Evolutionary conservation across 2,888 invertebrate species (phyloP).

Genomic region (Lacanobia oleracea): DNA sequence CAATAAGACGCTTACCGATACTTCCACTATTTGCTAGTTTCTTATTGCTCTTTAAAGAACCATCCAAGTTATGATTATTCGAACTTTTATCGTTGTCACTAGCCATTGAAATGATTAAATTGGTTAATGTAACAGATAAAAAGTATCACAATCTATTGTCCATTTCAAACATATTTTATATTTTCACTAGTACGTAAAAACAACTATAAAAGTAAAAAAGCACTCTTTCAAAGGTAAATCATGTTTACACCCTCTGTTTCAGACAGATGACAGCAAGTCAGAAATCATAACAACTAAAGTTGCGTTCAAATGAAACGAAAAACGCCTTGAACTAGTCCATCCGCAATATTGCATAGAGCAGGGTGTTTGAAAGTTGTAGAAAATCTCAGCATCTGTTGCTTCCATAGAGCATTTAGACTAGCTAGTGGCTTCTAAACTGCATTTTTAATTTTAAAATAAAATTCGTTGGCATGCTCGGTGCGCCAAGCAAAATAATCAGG

Average conservation of each 20-base stretch:
- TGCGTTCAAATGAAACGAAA: conserved; percentile 66
- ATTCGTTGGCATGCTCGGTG: background rate
- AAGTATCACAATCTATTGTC: conserved; percentile 62
- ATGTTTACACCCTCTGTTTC: conserved; percentile 84
- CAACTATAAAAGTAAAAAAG: conserved; percentile 72
- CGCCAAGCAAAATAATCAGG: background rate
- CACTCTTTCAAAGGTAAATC: conserved; percentile 70
- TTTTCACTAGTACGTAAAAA: conserved; percentile 64
- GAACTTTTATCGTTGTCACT: conserved; percentile 89
- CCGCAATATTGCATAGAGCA: background rate
- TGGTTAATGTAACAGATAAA: conserved; percentile 45
- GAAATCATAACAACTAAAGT: conserved; percentile 42
- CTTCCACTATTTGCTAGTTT: conserved; percentile 80
- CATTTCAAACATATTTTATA: conserved; percentile 58
- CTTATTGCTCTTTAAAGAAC: conserved; percentile 83
- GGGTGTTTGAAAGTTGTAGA: background rate
- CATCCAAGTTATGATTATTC: conserved; percentile 86
- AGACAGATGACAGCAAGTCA: conserved; percentile 63
- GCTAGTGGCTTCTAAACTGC: too few relatives aligned
- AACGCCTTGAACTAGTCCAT: background rate
- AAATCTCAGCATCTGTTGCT: background rate
- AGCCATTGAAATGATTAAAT: conserved; percentile 86
- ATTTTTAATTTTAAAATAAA: background rate
- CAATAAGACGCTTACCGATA: conserved; percentile 76
- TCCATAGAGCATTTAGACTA: too few relatives aligned